Percentiles rank a stretch among this genome's conserved stretches.
Evolutionary conservation across 2,113 vertebrate species (phyloP).

Genomic region (Petrocephalus microphthalmus): DNA sequence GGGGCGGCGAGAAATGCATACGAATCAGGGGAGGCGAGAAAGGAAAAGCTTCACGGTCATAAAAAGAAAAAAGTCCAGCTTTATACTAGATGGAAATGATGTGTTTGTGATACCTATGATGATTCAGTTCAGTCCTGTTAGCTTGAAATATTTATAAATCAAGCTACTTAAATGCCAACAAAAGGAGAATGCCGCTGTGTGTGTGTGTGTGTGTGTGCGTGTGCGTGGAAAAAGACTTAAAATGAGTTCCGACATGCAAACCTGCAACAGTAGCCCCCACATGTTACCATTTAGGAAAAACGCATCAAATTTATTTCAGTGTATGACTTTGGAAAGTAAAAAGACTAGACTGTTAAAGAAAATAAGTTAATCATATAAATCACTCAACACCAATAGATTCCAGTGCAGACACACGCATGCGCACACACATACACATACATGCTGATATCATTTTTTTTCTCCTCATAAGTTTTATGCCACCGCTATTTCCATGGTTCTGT

Average conservation of each 20-base stretch:
- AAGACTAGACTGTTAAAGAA: neutral
- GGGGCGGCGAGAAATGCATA: constrained; percentile 14
- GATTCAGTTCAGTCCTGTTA: neutral
- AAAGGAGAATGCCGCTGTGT: neutral
- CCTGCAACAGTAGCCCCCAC: neutral
- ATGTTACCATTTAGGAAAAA: neutral
- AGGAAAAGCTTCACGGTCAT: constrained; percentile 6
- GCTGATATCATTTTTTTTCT: neutral
- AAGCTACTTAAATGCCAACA: neutral
- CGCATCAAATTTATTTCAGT: constrained; percentile 10
- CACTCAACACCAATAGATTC: neutral
- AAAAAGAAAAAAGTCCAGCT: neutral
- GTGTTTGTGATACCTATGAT: neutral
- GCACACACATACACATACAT: neutral
- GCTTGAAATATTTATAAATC: neutral
- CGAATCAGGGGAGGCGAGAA: constrained; percentile 29
- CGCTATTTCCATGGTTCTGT: constrained; percentile 12
- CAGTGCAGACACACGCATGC: neutral
- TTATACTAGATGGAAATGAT: neutral
- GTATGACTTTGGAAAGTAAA: constrained; percentile 2
- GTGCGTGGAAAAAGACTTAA: neutral
- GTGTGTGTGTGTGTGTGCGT: neutral
- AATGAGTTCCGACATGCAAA: neutral
- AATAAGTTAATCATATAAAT: neutral
- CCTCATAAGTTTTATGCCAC: neutral